These are phyloP conservation scores for Drosophila repleta DNA, from an alignment of 1,140 invertebrate species.

Conservation along the genomic window DNA sequence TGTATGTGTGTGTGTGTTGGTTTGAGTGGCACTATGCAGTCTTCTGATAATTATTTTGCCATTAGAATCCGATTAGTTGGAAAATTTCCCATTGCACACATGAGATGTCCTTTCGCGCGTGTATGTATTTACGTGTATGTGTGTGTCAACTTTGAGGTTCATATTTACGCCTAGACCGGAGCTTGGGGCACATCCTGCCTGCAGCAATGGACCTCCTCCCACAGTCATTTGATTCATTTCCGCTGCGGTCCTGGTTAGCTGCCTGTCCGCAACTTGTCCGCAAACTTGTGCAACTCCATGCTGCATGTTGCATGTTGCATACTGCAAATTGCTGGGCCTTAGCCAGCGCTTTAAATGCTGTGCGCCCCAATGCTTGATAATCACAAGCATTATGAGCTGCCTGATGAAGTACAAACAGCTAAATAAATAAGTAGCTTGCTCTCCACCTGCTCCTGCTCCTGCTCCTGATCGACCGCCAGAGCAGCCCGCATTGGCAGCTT, in stretches of 20 bases:
- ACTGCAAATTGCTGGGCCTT: conserved; percentile 16
- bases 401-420: conserved; percentile 75
- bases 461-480: not conserved
- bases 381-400: conserved; percentile 70
- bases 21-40: conserved; percentile 56
- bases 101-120: conserved; percentile 11
- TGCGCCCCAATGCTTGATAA: conserved; percentile 52
- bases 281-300: conserved; percentile 28
- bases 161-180: conserved; percentile 23
- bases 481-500: conserved; percentile 49
- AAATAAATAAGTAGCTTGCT: conserved; percentile 63
- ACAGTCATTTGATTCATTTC: conserved; percentile 73
- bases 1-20: conserved; percentile 6
- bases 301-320: conserved; percentile 8
- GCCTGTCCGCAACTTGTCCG: conserved; percentile 51
- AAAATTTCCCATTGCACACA: conserved; percentile 59
- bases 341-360: conserved; percentile 63
- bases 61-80: conserved; percentile 84
- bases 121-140: conserved; percentile 5
- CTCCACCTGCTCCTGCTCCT: not conserved
- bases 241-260: conserved; percentile 37
- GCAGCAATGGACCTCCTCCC: not conserved
- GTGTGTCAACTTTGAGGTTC: conserved; percentile 44
- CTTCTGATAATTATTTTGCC: conserved; percentile 83
- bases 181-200: not conserved